Percentiles rank a stretch among this genome's conserved stretches.
Conservation (phyloP, 1,140 invertebrate species). For the Drosophila ambigua region DNA sequence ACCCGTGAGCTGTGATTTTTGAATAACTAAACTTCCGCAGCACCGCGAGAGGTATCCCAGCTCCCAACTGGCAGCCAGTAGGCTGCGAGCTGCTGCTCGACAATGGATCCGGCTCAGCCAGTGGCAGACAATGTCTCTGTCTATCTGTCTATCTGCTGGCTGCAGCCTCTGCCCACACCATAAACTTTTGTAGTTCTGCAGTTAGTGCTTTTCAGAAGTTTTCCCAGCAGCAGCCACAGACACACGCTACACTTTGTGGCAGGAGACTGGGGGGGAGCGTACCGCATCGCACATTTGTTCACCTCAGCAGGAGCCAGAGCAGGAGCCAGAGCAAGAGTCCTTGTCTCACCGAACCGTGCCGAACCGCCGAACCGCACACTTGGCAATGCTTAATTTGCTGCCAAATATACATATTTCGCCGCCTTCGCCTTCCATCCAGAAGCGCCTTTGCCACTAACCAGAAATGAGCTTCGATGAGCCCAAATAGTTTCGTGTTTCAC, state of each 20-base stretch:
- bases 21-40: conserved; percentile 34
- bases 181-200: conserved; percentile 26
- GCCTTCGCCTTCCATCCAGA: conserved; percentile 1
- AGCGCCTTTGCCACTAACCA: conserved; percentile 11
- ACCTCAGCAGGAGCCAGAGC: background rate
- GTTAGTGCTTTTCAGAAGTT: conserved; percentile 32
- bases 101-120: conserved; percentile 12
- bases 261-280: conserved; percentile 1
- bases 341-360: conserved; percentile 1
- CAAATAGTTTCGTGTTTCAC: conserved; percentile 55
- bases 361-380: conserved; percentile 9
- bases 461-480: conserved; percentile 54
- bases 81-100: conserved; percentile 6
- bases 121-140: conserved; percentile 7
- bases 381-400: conserved; percentile 52
- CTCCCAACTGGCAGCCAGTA: conserved; percentile 8
- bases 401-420: conserved; percentile 37
- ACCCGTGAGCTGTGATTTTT: conserved; percentile 40
- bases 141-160: conserved; percentile 27
- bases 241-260: no score
- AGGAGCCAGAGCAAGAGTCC: background rate
- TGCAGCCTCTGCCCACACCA: conserved; percentile 17
- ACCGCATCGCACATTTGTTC: conserved; percentile 9
- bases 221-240: conserved; percentile 30
- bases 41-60: background rate